Conservation (phyloP, 2,888 invertebrate species). For the Dascillus cervinus region DNA sequence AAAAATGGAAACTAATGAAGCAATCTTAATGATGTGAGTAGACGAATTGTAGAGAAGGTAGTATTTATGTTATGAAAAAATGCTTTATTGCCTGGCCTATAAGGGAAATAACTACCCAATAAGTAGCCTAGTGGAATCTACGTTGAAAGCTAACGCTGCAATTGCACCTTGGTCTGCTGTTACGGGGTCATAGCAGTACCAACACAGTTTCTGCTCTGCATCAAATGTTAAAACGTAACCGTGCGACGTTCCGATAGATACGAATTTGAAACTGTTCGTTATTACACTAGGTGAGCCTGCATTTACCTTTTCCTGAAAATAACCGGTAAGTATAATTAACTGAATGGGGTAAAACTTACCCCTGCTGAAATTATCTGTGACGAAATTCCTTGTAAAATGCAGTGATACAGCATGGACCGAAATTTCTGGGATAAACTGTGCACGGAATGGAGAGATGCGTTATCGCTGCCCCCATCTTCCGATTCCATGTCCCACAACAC, state of each 20-base stretch:
- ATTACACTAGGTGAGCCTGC: slow-evolving; percentile 84
- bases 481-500: slow-evolving; percentile 69
- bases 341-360: slow-evolving; percentile 45
- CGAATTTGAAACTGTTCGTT: slow-evolving; percentile 65
- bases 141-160: slow-evolving; percentile 77
- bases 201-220: slow-evolving; percentile 77
- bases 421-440: slow-evolving; percentile 44
- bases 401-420: slow-evolving; percentile 66
- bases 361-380: slow-evolving; percentile 81
- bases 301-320: slow-evolving; percentile 71
- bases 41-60: too few relatives aligned
- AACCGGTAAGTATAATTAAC: background rate
- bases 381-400: slow-evolving; percentile 80
- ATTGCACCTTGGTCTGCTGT: slow-evolving; percentile 69
- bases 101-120: too few relatives aligned
- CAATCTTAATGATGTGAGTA: too few relatives aligned
- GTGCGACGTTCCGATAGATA: slow-evolving; percentile 92
- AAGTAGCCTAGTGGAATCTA: slow-evolving; percentile 77
- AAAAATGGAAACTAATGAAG: too few relatives aligned
- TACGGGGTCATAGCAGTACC: slow-evolving; percentile 70
- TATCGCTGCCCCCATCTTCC: slow-evolving; percentile 54
- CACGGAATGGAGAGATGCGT: slow-evolving; percentile 46
- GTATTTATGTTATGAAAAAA: too few relatives aligned
- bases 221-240: slow-evolving; percentile 85
- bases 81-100: too few relatives aligned